Evolutionary conservation across 2,797 vertebrate genomes (phyloP), one percentile per base, ranked within the genome.

Genomic region (Pseudotriccus pelzelni): DNA sequence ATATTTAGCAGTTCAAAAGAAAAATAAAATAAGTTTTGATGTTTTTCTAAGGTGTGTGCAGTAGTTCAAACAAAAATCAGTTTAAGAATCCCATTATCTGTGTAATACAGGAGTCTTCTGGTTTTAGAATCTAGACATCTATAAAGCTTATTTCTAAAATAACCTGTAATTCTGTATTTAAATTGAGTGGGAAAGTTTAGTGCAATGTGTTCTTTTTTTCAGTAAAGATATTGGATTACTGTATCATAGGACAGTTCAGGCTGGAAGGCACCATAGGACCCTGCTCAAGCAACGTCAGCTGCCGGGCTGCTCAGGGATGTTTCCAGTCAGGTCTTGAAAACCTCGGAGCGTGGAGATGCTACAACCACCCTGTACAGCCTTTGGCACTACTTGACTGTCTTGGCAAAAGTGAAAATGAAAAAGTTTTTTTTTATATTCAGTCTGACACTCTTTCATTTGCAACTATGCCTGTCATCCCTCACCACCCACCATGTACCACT

Each of bases 71-170:
- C 12, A 56, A 50, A 52, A 64, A 47, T 50, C 15, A 14, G 36
- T 56, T 43, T 74, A 53, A 56, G 43, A 79, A 56, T 63, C 17
- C 10, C 13, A 3, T 81, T 64, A 37, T 55, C 19, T 62, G 20
- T 72, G 53, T 73, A 55, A 37, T 20, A n/a, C 16, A 44, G 47
- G 44, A 79, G 46, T 43, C 24, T 46, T 59, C 23, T 50, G 11
- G 15, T 14, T 76, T 81, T 68, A 46, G 25, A 64, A 34, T 68
- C 59, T n/a, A 60, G 59, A 46, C 13, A 25, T 72, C 36, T 93
- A 36, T 50, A n/a, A 90, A 89, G 49, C 32, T 95, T 89, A 84
- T 83, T 93, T 96, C 80, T 91, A 90, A 93, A 85, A 85, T 89
- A 94, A 62, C 12, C 36, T 85, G 49, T 85, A 86, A 34, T 60